Evolutionary conservation across 2,888 invertebrate species (phyloP), one percentile per base, ranked within the genome.

Genomic region (Pachymerium ferrugineum): DNA sequence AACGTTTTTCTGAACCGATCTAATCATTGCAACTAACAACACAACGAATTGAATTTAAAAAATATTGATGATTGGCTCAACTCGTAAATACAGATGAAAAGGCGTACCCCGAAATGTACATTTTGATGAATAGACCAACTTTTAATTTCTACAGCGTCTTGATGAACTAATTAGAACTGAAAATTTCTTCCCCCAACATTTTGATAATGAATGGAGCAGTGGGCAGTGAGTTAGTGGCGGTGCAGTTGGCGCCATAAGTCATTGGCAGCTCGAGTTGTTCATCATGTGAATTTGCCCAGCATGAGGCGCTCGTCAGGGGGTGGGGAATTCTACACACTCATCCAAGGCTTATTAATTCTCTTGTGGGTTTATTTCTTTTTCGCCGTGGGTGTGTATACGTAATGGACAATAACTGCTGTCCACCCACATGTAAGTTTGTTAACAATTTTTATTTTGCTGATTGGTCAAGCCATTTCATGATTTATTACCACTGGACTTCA

Each of bases 91-190:
- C 62, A 62, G 62, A 62, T 28, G 62, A 62, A 62, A 62, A 62
- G 62, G 62, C 62, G 62, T 22, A 62, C 62, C 25, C n/a, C 12
- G 28, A n/a, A n/a, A 1, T 28, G 62, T 62, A 22, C 25, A 14
- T 3, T 62, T 62, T 62, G 62, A 62, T 62, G 62, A 62, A 62
- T 62, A 14, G 62, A 28, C 62, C 12, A 62, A 62, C 14, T 28
- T 62, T 62, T 62, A 62, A 62, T 62, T 62, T 28, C 62, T 28
- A 62, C 62, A 28, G 62, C 62, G 62, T 62, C 71, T 38, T 71
- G 71, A 71, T 71, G 35, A 71, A 71, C 71, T 71, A 71, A 71
- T 71, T 38, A 71, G 71, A 28, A 38, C 71, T 22, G n/a, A n/a
- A n/a, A n/a, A n/a, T n/a, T n/a, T n/a, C n/a, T n/a, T n/a, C n/a